A percentile compares a stretch with the other conserved stretches of the same genome.
phyloP scores from a whole-genome alignment of 2,797 vertebrate genomes.

The Chrosomus eos region DNA sequence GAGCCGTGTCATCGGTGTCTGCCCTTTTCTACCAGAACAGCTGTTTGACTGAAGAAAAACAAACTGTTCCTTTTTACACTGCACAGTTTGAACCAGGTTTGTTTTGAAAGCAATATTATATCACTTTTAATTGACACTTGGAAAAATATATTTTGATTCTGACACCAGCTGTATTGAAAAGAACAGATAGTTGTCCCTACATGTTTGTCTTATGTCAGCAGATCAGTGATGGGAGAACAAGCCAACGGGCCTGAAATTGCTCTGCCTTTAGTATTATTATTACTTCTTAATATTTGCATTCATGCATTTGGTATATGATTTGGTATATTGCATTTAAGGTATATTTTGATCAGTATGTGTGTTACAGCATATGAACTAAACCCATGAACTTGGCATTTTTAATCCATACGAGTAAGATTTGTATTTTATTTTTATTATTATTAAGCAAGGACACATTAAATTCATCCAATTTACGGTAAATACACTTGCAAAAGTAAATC shows the following conservation, averaged over 20 bases:
- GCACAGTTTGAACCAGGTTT: neutral
- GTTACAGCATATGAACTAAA: neutral
- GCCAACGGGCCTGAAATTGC: neutral
- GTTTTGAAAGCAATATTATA: conserved; percentile 10
- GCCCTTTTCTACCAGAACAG: neutral
- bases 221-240: neutral
- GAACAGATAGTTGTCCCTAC: neutral
- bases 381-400: neutral
- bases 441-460: no score
- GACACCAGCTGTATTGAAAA: neutral
- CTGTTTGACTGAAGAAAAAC: conserved; percentile 26
- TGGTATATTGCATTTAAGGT: neutral
- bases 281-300: neutral
- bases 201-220: neutral
- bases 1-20: neutral
- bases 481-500: no score
- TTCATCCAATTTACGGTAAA: no score
- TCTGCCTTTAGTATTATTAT: neutral
- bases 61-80: neutral
- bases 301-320: neutral
- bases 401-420: neutral
- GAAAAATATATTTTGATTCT: conserved; percentile 3
- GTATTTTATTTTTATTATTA: no score
- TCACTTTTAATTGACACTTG: neutral
- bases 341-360: neutral